Conservation (phyloP, 2,113 vertebrate species). For the Hemiscyllium ocellatum region DNA sequence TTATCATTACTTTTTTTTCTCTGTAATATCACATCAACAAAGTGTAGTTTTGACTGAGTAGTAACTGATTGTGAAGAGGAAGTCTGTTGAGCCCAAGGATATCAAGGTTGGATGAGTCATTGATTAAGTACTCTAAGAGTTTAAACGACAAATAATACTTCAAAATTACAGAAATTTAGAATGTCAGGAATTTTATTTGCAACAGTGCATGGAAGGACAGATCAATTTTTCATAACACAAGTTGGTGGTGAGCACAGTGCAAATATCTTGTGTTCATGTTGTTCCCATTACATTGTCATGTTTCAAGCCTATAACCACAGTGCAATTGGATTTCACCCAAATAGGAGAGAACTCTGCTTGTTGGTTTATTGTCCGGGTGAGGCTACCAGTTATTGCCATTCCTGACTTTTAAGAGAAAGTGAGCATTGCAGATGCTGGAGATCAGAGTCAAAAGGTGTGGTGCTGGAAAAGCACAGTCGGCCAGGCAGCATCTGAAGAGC, state of each 20-base stretch:
- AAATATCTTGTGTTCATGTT: not conserved
- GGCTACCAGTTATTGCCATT: no score
- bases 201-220: not conserved
- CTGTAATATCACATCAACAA: not conserved
- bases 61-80: not conserved
- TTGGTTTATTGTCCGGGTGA: no score
- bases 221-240: not conserved
- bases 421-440: no score
- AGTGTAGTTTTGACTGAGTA: not conserved
- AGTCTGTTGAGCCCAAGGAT: not conserved
- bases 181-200: not conserved
- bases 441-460: no score
- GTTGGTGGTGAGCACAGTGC: not conserved
- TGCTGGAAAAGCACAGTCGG: no score
- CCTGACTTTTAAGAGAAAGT: no score
- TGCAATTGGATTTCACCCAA: not conserved
- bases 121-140: not conserved
- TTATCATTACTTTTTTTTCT: not conserved
- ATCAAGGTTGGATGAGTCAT: not conserved
- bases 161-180: not conserved
- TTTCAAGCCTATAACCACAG: not conserved
- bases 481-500: no score
- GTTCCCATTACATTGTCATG: not conserved
- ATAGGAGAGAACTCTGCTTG: not conserved
- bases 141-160: not conserved